Evolutionary conservation across 2,797 vertebrate species (phyloP).

Genomic region (Onychomys torridus): DNA sequence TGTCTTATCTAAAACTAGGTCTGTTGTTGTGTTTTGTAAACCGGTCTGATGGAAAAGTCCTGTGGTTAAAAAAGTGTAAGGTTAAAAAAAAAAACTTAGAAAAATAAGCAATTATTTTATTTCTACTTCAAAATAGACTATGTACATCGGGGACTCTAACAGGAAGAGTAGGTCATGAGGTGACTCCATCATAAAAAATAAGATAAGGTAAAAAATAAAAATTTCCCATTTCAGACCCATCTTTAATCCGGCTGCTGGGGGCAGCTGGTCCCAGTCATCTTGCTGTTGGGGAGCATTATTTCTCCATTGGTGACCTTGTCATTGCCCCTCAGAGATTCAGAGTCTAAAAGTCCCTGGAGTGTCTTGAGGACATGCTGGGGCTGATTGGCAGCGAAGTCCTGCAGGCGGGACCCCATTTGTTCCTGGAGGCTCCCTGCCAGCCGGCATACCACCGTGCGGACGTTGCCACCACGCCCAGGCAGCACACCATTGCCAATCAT

Average conservation of each 20-base stretch:
- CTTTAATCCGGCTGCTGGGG: background rate
- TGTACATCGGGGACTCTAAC: constrained; percentile 32
- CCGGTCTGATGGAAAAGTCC: constrained; percentile 33
- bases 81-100: constrained; percentile 75
- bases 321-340: background rate
- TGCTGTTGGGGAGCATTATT: background rate
- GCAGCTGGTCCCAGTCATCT: background rate
- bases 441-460: constrained; percentile 48
- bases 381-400: constrained; percentile 75
- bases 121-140: constrained; percentile 79
- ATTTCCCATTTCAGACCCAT: background rate
- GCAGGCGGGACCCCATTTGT: constrained; percentile 84
- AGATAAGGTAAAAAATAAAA: constrained; percentile 38
- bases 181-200: constrained; percentile 45
- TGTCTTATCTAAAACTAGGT: background rate
- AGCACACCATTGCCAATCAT: constrained; percentile 55
- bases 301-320: rapidly evolving
- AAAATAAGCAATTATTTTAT: constrained; percentile 82
- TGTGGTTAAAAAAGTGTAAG: constrained; percentile 16
- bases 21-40: background rate
- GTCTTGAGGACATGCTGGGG: constrained; percentile 54
- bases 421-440: constrained; percentile 77
- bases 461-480: background rate
- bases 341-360: constrained; percentile 78
- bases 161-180: background rate